Evolutionary conservation across 2,113 vertebrate species (phyloP).

Genomic region (Thalassarche chlororhynchos): DNA sequence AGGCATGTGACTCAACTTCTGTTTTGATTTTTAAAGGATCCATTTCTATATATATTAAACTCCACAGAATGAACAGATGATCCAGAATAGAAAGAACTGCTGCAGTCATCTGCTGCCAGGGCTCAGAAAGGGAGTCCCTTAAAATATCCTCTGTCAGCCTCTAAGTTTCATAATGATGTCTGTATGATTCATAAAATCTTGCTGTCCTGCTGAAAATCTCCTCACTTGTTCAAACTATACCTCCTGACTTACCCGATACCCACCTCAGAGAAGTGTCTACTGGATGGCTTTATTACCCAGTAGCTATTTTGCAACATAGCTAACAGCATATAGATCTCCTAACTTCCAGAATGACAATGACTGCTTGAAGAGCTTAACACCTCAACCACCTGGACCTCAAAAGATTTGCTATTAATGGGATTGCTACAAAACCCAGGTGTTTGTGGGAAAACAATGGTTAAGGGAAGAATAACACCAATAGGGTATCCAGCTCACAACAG

Average conservation of each 20-base stretch:
- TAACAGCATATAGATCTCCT: background rate
- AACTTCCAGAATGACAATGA: background rate
- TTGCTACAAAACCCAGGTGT: background rate
- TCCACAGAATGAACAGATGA: background rate
- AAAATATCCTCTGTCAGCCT: background rate
- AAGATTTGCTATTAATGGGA: background rate
- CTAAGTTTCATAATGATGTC: background rate
- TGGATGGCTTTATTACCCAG: background rate
- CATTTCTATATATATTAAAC: background rate
- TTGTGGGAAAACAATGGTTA: background rate
- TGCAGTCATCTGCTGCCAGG: background rate
- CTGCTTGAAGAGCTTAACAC: background rate
- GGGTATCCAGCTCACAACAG: background rate
- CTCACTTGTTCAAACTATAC: background rate
- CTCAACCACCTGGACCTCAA: background rate
- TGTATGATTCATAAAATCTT: background rate
- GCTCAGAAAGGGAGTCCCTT: background rate
- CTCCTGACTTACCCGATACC: background rate
- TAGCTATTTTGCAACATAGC: background rate
- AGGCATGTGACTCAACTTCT: background rate
- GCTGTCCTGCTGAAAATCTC: background rate
- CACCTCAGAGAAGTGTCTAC: background rate
- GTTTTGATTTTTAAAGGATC: background rate
- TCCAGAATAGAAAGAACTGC: background rate
- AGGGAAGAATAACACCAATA: background rate